Evolutionary conservation across 2,113 vertebrate genomes (phyloP), one percentile per base, ranked within the genome.

Genomic region (Dromaius novaehollandiae): DNA sequence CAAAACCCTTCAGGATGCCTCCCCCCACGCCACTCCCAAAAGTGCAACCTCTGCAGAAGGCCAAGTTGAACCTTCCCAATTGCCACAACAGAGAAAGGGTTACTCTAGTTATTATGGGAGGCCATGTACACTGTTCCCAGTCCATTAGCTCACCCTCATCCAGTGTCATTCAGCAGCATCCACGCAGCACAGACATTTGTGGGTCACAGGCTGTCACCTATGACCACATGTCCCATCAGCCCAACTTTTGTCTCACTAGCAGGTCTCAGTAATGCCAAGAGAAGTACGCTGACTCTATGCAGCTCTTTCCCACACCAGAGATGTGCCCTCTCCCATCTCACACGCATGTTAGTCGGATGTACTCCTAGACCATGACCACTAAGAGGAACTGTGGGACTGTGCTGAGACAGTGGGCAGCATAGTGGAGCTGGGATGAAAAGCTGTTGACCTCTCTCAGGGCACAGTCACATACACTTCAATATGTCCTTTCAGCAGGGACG

Each of bases 111-210:
- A 30, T 17, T 55, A 19, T 0, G 1, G 36, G 17, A 82, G 25
- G 25, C 9, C 65, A 55, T 7, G 38, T 60, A 34, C 20, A 75
- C 17, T 26, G 50, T 48, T 48, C 13, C 56, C 13, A 10, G 38
- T 18, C 22, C 32, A 32, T 38, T 28, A 24, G 8, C 10, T 58
- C 48, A 36, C 36, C 18, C 30, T 65, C 65, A 38, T 20, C 24
- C 4, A 3, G 5, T 69, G 34, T 68, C 0, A 3, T 38, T 64
- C 28, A 21, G 32, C 0, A 0, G 19, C 51, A 76, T 20, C 46
- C 63, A 25, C 36, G 19, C 3, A 7, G 53, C 36, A 48, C 19
- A 11, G 77, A 34, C 20, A 21, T 7, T 44, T 34, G 61, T 51
- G 48, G 68, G 13, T 40, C n/a, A 63, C 36, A 40, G 36, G 13